Conservation (phyloP, 2,888 invertebrate genomes). For the Salticus scenicus region DNA sequence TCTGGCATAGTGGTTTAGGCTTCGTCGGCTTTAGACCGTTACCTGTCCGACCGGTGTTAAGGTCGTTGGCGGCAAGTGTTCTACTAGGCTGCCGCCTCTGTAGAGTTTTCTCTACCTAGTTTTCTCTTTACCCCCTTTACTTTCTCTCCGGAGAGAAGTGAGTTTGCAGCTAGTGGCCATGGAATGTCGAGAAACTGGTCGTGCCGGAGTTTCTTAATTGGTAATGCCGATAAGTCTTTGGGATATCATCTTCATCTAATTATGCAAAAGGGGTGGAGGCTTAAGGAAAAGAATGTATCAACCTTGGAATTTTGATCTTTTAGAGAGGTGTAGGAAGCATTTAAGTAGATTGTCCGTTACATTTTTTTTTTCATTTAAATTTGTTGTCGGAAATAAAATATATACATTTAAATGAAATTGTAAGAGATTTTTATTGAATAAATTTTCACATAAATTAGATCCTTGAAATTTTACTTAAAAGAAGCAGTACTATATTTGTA, state of each 20-base stretch:
- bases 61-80: slow-evolving; percentile 66
- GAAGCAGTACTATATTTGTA: no score
- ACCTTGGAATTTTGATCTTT: neutral
- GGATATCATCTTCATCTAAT: slow-evolving; percentile 1
- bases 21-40: slow-evolving; percentile 61
- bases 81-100: slow-evolving; percentile 31
- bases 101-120: slow-evolving; percentile 25
- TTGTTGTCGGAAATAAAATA: neutral
- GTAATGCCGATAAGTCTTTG: neutral
- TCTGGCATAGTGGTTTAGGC: slow-evolving; percentile 18
- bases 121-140: slow-evolving; percentile 56
- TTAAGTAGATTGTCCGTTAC: neutral
- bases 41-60: slow-evolving; percentile 69
- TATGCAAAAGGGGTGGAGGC: slow-evolving; percentile 8
- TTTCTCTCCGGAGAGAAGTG: slow-evolving; percentile 30
- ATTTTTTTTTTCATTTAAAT: neutral
- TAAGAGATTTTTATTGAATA: no score
- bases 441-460: no score
- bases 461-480: no score
- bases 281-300: neutral
- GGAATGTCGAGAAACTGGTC: slow-evolving; percentile 58
- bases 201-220: slow-evolving; percentile 16
- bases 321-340: slow-evolving; percentile 3
- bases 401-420: neutral
- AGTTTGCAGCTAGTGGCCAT: slow-evolving; percentile 43